A percentile compares a stretch with the other conserved stretches of the same genome.
Evolutionary conservation across 2,113 vertebrate species (phyloP).

Genomic region (Myotis brandtii): DNA sequence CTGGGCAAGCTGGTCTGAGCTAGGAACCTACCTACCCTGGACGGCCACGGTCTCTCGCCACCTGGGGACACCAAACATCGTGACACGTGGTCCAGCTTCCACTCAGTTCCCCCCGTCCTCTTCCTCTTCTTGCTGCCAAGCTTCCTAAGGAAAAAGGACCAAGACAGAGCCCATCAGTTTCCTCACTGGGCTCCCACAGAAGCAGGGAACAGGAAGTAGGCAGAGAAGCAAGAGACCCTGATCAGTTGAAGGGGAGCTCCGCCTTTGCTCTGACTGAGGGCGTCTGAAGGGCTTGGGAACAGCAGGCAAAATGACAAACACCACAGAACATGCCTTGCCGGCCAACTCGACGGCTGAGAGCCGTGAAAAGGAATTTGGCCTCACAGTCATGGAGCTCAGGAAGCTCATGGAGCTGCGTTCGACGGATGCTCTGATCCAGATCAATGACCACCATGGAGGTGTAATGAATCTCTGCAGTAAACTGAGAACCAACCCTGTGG

Average conservation of each 20-base stretch:
- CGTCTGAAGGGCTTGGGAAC: conserved; percentile 35
- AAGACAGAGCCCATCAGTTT: background rate
- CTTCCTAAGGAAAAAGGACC: conserved; percentile 7
- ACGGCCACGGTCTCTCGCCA: conserved; percentile 42
- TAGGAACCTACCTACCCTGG: conserved; percentile 81
- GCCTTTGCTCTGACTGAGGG: conserved; percentile 36
- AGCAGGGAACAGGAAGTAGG: conserved; percentile 27
- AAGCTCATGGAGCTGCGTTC: conserved; percentile 95
- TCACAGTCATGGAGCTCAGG: conserved; percentile 91
- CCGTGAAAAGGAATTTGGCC: conserved; percentile 94
- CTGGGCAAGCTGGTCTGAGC: conserved; percentile 82
- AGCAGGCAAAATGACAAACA: conserved; percentile 66
- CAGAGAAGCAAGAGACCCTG: background rate
- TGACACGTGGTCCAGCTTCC: conserved; percentile 70
- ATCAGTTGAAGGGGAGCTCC: conserved; percentile 1
- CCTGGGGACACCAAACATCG: conserved; percentile 74
- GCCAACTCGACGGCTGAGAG: conserved; percentile 92
- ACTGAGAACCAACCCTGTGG: conserved; percentile 94
- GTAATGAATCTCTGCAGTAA: conserved; percentile 93
- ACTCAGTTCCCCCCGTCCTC: conserved; percentile 57
- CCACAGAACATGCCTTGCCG: conserved; percentile 76
- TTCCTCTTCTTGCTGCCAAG: conserved; percentile 57
- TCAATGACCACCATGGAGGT: conserved; percentile 88
- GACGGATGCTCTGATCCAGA: conserved; percentile 89
- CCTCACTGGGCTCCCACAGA: background rate